These are phyloP conservation scores for Phalanger gymnotis DNA, from an alignment of 2,797 vertebrate genomes.

Conservation along the genomic window DNA sequence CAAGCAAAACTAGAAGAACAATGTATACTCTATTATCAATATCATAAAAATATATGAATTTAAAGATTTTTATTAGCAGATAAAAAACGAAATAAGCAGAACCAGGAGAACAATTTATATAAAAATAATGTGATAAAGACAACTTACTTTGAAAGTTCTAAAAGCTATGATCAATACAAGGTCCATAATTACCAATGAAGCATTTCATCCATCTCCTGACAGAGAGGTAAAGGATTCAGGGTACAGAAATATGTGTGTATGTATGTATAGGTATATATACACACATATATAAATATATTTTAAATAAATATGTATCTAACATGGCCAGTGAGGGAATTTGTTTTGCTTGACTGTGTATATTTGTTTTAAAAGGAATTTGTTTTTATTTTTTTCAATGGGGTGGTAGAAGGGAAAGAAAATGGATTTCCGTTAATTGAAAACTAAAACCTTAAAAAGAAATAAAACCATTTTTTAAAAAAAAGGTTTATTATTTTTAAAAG, in stretches of 20 bases:
- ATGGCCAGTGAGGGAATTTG: neutral
- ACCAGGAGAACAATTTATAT: neutral
- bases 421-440: neutral
- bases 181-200: neutral
- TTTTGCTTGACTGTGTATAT: neutral
- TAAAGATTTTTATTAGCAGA: neutral
- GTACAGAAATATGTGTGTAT: neutral
- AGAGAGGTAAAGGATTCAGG: neutral
- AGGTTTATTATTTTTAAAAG: neutral
- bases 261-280: neutral
- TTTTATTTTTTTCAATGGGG: neutral
- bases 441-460: neutral
- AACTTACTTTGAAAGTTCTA: neutral
- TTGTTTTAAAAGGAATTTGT: neutral
- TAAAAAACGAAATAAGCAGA: neutral
- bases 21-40: neutral
- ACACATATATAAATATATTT: neutral
- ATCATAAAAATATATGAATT: neutral
- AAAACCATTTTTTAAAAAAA: neutral
- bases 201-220: neutral
- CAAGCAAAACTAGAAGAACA: neutral
- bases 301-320: neutral
- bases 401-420: neutral
- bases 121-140: neutral
- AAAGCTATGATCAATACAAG: neutral